phyloP scores from a whole-genome alignment of 2,113 vertebrate species.

The Cyphomyrus plagiostoma region DNA sequence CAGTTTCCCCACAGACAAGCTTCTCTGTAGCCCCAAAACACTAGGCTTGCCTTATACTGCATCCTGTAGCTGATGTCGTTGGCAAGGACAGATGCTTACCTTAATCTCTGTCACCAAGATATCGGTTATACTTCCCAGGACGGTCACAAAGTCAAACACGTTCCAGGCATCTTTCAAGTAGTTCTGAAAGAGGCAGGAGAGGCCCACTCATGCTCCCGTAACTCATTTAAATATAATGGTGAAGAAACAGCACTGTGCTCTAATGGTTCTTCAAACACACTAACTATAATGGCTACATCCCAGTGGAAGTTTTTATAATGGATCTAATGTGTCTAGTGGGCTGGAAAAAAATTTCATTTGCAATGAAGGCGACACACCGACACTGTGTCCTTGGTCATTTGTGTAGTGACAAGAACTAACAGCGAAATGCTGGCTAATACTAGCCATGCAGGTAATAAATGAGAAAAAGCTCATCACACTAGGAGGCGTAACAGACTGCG shows the following conservation, averaged over 20 bases:
- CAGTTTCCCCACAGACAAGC: not conserved
- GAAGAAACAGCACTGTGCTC: not conserved
- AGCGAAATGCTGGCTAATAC: not conserved
- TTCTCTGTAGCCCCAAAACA: not conserved
- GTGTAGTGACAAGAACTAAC: not conserved
- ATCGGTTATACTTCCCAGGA: constrained; percentile 97
- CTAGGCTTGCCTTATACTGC: not conserved
- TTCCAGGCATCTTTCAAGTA: constrained; percentile 97
- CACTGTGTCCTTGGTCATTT: not conserved
- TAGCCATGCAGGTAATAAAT: not conserved
- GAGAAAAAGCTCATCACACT: not conserved
- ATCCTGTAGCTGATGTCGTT: not conserved
- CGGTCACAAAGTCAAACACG: constrained; percentile 94
- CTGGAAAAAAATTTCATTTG: not conserved
- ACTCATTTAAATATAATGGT: not conserved
- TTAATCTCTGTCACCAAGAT: constrained; percentile 96
- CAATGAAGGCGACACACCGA: not conserved
- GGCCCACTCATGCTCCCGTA: not conserved
- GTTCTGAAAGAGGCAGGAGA: constrained; percentile 61
- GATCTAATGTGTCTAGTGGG: not conserved
- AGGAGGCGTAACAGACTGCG: not conserved
- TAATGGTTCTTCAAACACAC: not conserved
- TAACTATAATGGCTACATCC: not conserved
- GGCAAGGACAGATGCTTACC: constrained; percentile 60
- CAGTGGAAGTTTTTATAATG: not conserved